Evolutionary conservation across 2,888 invertebrate species (phyloP), one percentile per base, ranked within the genome.

Genomic region (Drosophila multiciliata): DNA sequence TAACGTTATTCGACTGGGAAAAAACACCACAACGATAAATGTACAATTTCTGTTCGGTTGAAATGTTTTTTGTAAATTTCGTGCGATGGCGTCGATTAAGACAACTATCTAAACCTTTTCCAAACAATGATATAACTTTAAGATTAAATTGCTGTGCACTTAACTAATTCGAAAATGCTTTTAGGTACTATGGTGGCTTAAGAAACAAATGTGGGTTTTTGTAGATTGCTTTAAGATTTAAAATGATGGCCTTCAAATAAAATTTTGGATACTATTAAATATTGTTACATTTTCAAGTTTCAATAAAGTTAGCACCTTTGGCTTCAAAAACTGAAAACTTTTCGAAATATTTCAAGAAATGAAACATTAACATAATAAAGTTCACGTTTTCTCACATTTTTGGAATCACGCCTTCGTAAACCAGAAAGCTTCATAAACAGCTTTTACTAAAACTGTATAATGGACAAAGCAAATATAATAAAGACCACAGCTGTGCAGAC

Each of bases 381-480:
- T 23, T 63, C 12, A 38, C 57, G 48, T 50, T 74, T 38, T 48
- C 36, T 29, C 38, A 45, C 40, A 26, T 32, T 1, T 60, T 20
- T 11, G n/a, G 20, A 45, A 33, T 48, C 26, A 52, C 40, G 38
- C 17, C 40, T 42, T 66, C 48, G 49, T 32, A 38, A 42, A 42
- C 53, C 48, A 68, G 68, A 76, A 50, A 66, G 50, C 69, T 60
- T 79, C 54, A 84, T 68, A 68, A 78, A 75, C 55, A 68, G 59
- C 63, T 61, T 75, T 80, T 78, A 73, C 78, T 78, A 62, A 75
- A 80, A 65, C 23, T 69, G 58, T 71, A 70, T 71, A 73, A 80
- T 68, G 71, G 66, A 48, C 57, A 73, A 62, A 40, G 53, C 55
- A 68, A 80, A 73, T 70, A 74, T 58, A 55, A 63, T 52, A 59